A percentile compares a stretch with the other conserved stretches of the same genome.
phyloP scores from a whole-genome alignment of 64 coral and sea anemone species.

The Trachythela sp. region DNA sequence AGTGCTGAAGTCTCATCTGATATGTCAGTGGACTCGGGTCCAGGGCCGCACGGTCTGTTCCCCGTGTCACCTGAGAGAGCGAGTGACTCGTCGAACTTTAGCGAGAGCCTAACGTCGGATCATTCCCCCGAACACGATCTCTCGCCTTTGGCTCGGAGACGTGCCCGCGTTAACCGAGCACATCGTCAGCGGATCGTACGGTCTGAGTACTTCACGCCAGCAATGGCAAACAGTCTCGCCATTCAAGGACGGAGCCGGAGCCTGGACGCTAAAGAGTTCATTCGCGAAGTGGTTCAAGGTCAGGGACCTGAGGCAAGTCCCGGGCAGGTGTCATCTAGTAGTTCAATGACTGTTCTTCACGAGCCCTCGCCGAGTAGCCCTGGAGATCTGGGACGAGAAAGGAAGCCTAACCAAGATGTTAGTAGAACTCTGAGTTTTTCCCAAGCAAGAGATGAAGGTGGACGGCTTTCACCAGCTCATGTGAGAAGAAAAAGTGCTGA shows the following conservation, averaged over 20 bases:
- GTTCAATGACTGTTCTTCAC: not conserved
- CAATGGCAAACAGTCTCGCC: not conserved
- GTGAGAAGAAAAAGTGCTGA: not conserved
- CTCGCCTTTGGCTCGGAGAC: slow-evolving; percentile 8
- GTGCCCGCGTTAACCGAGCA: not conserved
- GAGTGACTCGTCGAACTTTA: not conserved
- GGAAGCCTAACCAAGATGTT: not conserved
- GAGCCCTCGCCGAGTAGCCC: not conserved
- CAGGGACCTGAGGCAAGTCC: not conserved
- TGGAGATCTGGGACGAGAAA: not conserved
- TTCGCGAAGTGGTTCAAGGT: not conserved
- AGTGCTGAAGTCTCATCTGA: not conserved
- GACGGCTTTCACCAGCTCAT: not conserved
- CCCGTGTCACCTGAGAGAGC: not conserved
- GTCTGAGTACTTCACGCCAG: slow-evolving; percentile 6
- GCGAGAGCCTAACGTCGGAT: not conserved
- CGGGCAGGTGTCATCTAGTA: not conserved
- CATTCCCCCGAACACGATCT: not conserved
- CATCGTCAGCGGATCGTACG: not conserved
- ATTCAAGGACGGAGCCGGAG: slow-evolving; percentile 9
- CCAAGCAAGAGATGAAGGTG: not conserved
- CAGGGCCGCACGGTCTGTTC: not conserved
- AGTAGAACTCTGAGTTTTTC: not conserved
- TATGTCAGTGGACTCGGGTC: not conserved
- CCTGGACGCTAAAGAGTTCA: not conserved